phyloP scores from a whole-genome alignment of 2,797 vertebrate genomes.

The Esox lucius region DNA sequence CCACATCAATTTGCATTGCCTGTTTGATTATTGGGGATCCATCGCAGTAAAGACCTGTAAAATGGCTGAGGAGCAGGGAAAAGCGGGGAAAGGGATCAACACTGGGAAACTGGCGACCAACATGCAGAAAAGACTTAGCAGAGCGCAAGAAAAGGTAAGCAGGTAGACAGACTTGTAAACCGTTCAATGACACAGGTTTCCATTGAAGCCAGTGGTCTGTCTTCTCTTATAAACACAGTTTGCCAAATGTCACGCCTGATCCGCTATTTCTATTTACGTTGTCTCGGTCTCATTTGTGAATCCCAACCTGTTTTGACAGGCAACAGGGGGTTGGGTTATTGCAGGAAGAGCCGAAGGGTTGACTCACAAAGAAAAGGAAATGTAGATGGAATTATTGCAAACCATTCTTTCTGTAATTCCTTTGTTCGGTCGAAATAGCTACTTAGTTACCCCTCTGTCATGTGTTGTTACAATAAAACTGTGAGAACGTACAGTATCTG shows the following conservation, averaged over 20 bases:
- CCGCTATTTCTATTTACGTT: slow-evolving; percentile 6
- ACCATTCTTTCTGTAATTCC: neutral
- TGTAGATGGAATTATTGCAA: neutral
- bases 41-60: slow-evolving; percentile 46
- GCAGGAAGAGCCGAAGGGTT: slow-evolving; percentile 5
- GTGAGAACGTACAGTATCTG: neutral
- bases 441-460: neutral
- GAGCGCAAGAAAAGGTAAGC: slow-evolving; percentile 97
- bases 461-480: neutral
- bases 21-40: slow-evolving; percentile 13
- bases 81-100: slow-evolving; percentile 89
- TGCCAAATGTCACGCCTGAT: slow-evolving; percentile 4
- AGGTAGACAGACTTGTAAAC: neutral
- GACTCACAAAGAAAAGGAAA: slow-evolving; percentile 1
- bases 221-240: neutral
- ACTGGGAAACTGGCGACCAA: slow-evolving; percentile 94
- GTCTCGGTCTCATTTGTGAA: neutral
- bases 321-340: neutral
- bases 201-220: neutral
- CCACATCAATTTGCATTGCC: slow-evolving; percentile 18
- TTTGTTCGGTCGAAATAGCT: neutral
- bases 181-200: neutral
- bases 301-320: slow-evolving; percentile 8
- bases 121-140: slow-evolving; percentile 92
- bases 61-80: slow-evolving; percentile 82